Conservation (phyloP, 2,113 vertebrate species). For the Corythornis cristatus region DNA sequence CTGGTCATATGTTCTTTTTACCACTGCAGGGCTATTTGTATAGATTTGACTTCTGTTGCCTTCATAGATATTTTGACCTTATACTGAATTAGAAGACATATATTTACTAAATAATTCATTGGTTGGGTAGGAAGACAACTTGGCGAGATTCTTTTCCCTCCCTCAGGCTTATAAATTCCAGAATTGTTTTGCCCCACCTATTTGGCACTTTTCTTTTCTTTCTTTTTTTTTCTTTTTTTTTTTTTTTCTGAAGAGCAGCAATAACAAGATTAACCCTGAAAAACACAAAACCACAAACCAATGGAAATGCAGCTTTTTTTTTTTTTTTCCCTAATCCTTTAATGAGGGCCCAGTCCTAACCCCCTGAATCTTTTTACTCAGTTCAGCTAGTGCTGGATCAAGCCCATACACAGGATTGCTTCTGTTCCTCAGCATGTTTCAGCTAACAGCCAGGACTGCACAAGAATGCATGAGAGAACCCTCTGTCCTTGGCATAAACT, state of each 20-base stretch:
- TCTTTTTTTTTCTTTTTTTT: not conserved
- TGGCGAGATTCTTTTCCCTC: not conserved
- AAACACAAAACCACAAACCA: not conserved
- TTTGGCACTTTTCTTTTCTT: not conserved
- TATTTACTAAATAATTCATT: slow-evolving; percentile 26
- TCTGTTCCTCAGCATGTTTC: not conserved
- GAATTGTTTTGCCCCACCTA: not conserved
- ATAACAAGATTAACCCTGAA: not conserved
- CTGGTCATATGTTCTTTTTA: not conserved
- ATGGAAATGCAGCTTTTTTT: not conserved
- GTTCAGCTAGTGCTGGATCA: not conserved
- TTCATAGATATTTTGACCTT: not conserved
- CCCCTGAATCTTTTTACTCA: not conserved
- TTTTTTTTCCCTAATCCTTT: not conserved
- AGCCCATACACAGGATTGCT: not conserved
- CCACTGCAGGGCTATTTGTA: not conserved
- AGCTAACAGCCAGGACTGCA: not conserved
- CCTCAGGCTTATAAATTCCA: slow-evolving; percentile 2
- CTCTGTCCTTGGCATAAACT: slow-evolving; percentile 41
- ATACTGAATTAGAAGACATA: not conserved
- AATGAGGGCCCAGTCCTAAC: not conserved
- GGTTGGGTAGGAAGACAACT: not conserved
- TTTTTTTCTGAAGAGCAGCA: not conserved
- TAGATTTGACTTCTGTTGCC: not conserved
- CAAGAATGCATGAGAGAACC: slow-evolving; percentile 24